Conservation (phyloP, 2,888 invertebrate genomes). For the Limenitis camilla region DNA sequence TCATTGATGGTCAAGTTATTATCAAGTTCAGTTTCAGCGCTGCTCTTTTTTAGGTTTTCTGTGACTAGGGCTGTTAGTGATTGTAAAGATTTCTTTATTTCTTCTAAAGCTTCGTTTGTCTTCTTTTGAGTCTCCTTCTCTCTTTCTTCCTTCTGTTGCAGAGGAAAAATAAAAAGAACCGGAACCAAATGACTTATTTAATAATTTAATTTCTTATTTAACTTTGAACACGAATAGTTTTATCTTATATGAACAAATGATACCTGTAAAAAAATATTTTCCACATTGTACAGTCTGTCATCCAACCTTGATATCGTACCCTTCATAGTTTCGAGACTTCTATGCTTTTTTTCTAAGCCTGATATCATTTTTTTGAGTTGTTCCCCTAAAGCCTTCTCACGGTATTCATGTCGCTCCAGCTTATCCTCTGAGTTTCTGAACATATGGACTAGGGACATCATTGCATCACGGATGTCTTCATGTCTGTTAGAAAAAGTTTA, state of each 20-base stretch:
- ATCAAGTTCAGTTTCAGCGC: conserved; percentile 33
- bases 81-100: conserved; percentile 52
- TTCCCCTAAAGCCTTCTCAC: conserved; percentile 86
- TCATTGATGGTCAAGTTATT: conserved; percentile 45
- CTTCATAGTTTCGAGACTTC: conserved; percentile 80
- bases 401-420: conserved; percentile 86
- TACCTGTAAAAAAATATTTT: conserved; percentile 83
- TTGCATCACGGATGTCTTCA: conserved; percentile 84
- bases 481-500: conserved; percentile 55
- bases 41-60: conserved; percentile 30
- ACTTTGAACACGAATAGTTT: neutral
- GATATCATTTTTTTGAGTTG: conserved; percentile 83
- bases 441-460: conserved; percentile 86
- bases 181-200: too few relatives aligned
- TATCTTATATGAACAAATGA: neutral
- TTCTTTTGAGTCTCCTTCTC: conserved; percentile 78
- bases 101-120: conserved; percentile 72
- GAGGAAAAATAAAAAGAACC: neutral
- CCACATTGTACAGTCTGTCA: conserved; percentile 83
- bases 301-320: conserved; percentile 82
- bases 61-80: conserved; percentile 36
- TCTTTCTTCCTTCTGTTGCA: conserved; percentile 76
- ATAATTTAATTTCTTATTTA: too few relatives aligned
- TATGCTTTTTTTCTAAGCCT: conserved; percentile 81
- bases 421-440: conserved; percentile 87